Base-by-base conservation (phyloP, 2,797 vertebrate genomes). In the Dendrocincla tyrannina region DNA sequence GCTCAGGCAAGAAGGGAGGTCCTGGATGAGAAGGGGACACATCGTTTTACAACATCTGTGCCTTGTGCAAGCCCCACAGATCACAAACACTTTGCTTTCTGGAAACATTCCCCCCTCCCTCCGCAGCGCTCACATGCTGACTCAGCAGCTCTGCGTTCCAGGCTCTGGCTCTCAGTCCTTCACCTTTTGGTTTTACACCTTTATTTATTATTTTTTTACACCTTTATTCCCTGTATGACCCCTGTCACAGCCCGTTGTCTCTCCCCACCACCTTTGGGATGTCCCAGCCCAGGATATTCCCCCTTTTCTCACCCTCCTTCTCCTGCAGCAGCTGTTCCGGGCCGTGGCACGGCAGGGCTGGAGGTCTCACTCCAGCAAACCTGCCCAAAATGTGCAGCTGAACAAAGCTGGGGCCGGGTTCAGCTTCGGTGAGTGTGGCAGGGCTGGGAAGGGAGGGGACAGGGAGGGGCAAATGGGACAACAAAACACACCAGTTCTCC, bases 91-190 rank as follows among this genome's bases (percentile, higher is more conserved):
- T 58, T 75, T 3, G 17, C 22, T 20, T 49, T 11, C 32, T 25
- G 35, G 42, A 23, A 25, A 32, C 58, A 11, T 22, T 10, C 56
- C 18, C 49, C 27, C 33, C 25, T 35, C 33, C 56, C 56, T 10
- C 23, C 1, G 28, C 30, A 23, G 17, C 27, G 58, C 47, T 17
- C n/a, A 37, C 12, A 8, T 0, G 1, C 33, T n/a, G 41, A 18
- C 14, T 53, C 58, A 46, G 28, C 7, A 63, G 15, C 33, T 59
- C 82, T 35, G 70, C 44, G 11, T 35, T 58, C 42, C 52, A 1
- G 64, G 35, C 42, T 50, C 16, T 27, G n/a, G n/a, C n/a, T n/a
- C n/a, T 14, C 60, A 35, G 20, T 35, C 64, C 42, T 58, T n/a
- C 18, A 24, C 19, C 11, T 64, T 41, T 58, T 42, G 25, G 25